phyloP scores from a whole-genome alignment of 2,797 vertebrate species.

The Sphaeramia orbicularis region DNA sequence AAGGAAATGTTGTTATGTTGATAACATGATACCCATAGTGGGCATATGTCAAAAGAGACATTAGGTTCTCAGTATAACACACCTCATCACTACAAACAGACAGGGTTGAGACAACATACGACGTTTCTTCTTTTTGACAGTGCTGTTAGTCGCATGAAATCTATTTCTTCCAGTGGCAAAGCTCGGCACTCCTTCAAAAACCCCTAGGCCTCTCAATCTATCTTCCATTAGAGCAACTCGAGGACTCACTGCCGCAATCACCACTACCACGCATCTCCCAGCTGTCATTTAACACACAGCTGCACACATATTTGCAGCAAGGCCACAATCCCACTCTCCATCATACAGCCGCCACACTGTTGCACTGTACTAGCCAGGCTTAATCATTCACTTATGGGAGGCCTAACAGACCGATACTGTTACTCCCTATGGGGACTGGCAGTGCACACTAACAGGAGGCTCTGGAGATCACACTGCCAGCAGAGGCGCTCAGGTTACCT shows the following conservation, averaged over 20 bases:
- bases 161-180: slow-evolving; percentile 62
- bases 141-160: slow-evolving; percentile 59
- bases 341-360: slow-evolving; percentile 55
- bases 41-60: slow-evolving; percentile 4
- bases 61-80: slow-evolving; percentile 5
- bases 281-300: slow-evolving; percentile 51
- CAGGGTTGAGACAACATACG: slow-evolving; percentile 36
- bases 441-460: slow-evolving; percentile 68
- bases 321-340: slow-evolving; percentile 52
- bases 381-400: slow-evolving; percentile 81
- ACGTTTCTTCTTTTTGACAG: slow-evolving; percentile 50
- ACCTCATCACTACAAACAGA: slow-evolving; percentile 6
- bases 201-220: slow-evolving; percentile 45
- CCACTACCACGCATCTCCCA: slow-evolving; percentile 32
- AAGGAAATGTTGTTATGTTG: not conserved
- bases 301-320: slow-evolving; percentile 45
- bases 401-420: slow-evolving; percentile 68
- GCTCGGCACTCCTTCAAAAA: slow-evolving; percentile 40
- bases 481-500: slow-evolving; percentile 69
- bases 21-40: slow-evolving; percentile 2
- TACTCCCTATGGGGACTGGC: slow-evolving; percentile 73
- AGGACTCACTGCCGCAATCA: slow-evolving; percentile 59
- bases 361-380: slow-evolving; percentile 57
- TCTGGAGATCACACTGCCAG: slow-evolving; percentile 66
- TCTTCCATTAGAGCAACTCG: slow-evolving; percentile 50